Percentiles rank a stretch among this genome's conserved stretches.
These are phyloP conservation scores for Drosophila orena DNA, from an alignment of 1,140 invertebrate species.

Conservation along the genomic window DNA sequence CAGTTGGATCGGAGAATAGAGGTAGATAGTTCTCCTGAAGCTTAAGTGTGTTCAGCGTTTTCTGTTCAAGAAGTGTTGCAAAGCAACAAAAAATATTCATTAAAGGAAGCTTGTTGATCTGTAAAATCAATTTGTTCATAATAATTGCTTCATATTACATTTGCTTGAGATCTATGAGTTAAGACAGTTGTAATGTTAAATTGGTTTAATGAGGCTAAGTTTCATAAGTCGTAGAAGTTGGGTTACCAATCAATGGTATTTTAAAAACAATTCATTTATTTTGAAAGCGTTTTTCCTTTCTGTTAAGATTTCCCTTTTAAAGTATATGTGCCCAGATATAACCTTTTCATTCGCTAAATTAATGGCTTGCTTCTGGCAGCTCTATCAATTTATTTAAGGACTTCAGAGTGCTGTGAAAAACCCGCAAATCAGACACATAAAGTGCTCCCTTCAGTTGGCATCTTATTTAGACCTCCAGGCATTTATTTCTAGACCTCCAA, in stretches of 20 bases:
- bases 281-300: too few species aligned
- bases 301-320: too few species aligned
- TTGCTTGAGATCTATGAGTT: too few species aligned
- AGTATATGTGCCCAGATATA: background rate
- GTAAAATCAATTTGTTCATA: too few species aligned
- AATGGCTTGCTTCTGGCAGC: background rate
- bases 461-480: background rate
- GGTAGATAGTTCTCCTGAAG: background rate
- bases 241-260: too few species aligned
- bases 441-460: constrained; percentile 1
- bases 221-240: too few species aligned
- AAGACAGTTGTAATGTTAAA: too few species aligned
- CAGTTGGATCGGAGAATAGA: background rate
- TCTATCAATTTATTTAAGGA: constrained; percentile 2
- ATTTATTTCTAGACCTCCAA: constrained; percentile 15
- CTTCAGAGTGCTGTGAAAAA: background rate
- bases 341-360: background rate
- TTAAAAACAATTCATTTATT: too few species aligned
- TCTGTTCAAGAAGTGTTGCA: background rate
- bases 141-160: too few species aligned
- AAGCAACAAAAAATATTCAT: background rate
- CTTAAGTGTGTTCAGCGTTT: background rate
- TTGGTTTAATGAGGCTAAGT: too few species aligned
- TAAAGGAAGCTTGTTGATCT: too few species aligned
- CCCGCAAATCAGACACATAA: constrained; percentile 4